Evolutionary conservation across 2,888 invertebrate genomes (phyloP), one percentile per base, ranked within the genome.

Genomic region (Slavum lentiscoides): DNA sequence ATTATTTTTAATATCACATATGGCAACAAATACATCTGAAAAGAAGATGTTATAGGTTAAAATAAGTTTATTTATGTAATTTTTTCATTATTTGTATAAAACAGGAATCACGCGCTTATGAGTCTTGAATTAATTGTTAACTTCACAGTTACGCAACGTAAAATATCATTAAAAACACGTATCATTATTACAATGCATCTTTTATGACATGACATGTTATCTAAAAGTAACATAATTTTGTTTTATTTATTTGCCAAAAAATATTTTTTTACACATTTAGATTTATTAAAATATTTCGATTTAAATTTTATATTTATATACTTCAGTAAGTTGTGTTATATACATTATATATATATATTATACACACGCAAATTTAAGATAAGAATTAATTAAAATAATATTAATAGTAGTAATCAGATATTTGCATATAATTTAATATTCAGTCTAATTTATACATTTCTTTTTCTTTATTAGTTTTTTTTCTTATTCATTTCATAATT

Each of bases 1-100:
- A 70, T 62, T 70, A 80, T 70, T 80, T 80, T 80, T 80, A 80
- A 80, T 80, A 80, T 80, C 70, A 80, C 70, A 64, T 80, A 72
- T 72, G 77, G 77, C 77, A 80, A 23, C 69, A 70, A 70, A 80
- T 80, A 80, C 77, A 80, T 80, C 77, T 80, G 62, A 5, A 80
- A 80, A 69, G 68, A 61, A 77, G 53, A 69, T 69, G 61, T 69
- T 53, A 69, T 66, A 75, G 23, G 59, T 75, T 58, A 67, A 75
- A 75, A 75, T 67, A 61, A 77, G 68, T 69, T 68, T 77, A 69
- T 69, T 69, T 77, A 77, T 69, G 37, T 69, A 69, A 77, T 69
- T 69, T 68, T 62, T 69, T 75, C 39, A 9, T 75, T 67, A 75
- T 75, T 75, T 75, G 58, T 67, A 67, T 58, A 43, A 74, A 74